Conservation (phyloP, 2,797 vertebrate genomes). For the Sciaenops ocellatus region DNA sequence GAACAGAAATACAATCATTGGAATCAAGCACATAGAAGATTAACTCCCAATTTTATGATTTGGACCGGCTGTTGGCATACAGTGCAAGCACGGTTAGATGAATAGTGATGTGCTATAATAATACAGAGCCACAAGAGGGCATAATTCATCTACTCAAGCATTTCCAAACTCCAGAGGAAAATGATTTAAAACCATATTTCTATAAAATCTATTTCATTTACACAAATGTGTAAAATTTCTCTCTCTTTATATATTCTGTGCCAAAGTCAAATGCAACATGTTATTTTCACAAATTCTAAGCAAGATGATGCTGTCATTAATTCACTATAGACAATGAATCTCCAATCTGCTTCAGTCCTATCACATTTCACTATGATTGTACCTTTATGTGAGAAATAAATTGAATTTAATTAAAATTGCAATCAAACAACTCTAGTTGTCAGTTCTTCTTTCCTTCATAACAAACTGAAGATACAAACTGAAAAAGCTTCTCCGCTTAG, state of each 20-base stretch:
- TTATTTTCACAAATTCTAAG: conserved; percentile 34
- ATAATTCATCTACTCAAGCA: conserved; percentile 54
- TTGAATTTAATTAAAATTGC: background rate
- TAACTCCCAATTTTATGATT: conserved; percentile 55
- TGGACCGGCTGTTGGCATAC: conserved; percentile 39
- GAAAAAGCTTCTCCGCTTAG: conserved; percentile 8
- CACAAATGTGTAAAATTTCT: conserved; percentile 18
- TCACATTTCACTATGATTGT: background rate
- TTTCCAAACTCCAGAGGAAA: conserved; percentile 38
- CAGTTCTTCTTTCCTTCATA: conserved; percentile 21
- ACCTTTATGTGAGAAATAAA: no score
- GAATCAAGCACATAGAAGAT: conserved; percentile 69
- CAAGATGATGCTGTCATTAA: conserved; percentile 10
- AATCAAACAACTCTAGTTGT: conserved; percentile 38
- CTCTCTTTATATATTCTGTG: background rate
- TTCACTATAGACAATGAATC: conserved; percentile 42
- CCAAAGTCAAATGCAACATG: conserved; percentile 23
- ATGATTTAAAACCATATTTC: conserved; percentile 6
- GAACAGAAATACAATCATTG: conserved; percentile 83
- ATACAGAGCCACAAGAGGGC: conserved; percentile 73
- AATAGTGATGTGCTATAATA: conserved; percentile 61
- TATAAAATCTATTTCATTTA: conserved; percentile 4
- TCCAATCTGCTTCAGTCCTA: conserved; percentile 19
- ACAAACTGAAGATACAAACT: conserved; percentile 20
- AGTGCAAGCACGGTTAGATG: conserved; percentile 63